These are phyloP conservation scores for Folsomia candida DNA, from an alignment of 2,888 invertebrate genomes.

Conservation along the genomic window DNA sequence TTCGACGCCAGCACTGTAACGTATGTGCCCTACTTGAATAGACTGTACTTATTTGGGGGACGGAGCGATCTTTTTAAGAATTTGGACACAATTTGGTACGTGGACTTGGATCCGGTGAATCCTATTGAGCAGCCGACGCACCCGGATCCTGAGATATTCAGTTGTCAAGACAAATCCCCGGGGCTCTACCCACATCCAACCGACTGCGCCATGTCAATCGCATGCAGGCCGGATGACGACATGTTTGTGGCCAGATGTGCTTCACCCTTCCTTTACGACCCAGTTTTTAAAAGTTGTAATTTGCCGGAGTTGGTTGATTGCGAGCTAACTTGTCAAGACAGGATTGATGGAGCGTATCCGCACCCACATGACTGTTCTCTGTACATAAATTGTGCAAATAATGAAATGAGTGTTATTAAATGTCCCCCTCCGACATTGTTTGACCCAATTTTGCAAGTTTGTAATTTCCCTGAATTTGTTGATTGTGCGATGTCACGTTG, in stretches of 20 bases:
- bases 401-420: not conserved
- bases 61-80: not conserved
- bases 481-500: not conserved
- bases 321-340: not conserved
- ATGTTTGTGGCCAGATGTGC: not conserved
- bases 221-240: not conserved
- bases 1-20: not conserved
- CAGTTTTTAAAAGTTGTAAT: not conserved
- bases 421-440: not conserved
- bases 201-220: not conserved
- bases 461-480: not conserved
- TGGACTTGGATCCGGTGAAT: not conserved
- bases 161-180: not conserved
- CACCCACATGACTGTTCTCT: constrained; percentile 3
- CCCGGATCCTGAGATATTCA: not conserved
- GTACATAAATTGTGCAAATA: not conserved
- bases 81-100: constrained; percentile 1
- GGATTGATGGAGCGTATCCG: not conserved
- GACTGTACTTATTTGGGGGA: not conserved
- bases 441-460: not conserved
- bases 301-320: not conserved
- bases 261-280: not conserved
- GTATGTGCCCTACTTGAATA: not conserved
- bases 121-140: not conserved
- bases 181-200: not conserved